Base-by-base conservation (phyloP, 2,113 vertebrate genomes). In the Nibea albiflora region DNA sequence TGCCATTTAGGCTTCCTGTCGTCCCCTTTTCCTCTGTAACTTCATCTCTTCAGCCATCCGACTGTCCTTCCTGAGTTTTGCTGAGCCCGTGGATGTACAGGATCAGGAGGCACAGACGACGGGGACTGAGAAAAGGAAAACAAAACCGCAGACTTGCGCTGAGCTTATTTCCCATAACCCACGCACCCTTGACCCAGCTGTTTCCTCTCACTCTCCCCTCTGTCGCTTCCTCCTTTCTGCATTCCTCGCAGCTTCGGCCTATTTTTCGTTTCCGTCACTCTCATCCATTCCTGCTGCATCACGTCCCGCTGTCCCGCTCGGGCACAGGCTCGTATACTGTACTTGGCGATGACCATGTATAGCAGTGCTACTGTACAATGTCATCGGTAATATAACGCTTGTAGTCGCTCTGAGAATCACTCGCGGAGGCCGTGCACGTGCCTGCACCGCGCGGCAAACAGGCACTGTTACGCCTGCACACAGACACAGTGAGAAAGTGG, bases 121-220 rank as follows among this genome's bases (percentile, higher is more conserved):
- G 72, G 56, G 53, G 28, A 63, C 17, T 2, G 35, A 31, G 20
- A 28, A 31, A 56, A 42, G 52, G 35, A 76, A 90, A 83, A 77
- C 49, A 53, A 39, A 72, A 74, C 31, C 3, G 1, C 68, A 31
- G 61, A 56, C 54, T 68, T 70, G 54, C 58, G 79, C 83, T 65
- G 78, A 80, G 69, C 62, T 88, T 22, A 90, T 88, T 92, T 91
- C 90, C 90, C 85, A 87, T 69, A 81, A 85, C 80, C 70, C 89
- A 20, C 1, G 22, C 70, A 81, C 78, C 74, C 72, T 42, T 86
- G 84, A 87, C 73, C 88, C 86, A 83, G 83, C 89, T 75, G 85
- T 81, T 91, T 92, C 92, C 90, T 85, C 61, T 73, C 53, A 14
- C 60, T 65, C 52, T 47, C 42, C 46, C 50, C 56, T 26, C 19